Conservation (phyloP, 2,888 invertebrate species). For the Halictus ligatus region DNA sequence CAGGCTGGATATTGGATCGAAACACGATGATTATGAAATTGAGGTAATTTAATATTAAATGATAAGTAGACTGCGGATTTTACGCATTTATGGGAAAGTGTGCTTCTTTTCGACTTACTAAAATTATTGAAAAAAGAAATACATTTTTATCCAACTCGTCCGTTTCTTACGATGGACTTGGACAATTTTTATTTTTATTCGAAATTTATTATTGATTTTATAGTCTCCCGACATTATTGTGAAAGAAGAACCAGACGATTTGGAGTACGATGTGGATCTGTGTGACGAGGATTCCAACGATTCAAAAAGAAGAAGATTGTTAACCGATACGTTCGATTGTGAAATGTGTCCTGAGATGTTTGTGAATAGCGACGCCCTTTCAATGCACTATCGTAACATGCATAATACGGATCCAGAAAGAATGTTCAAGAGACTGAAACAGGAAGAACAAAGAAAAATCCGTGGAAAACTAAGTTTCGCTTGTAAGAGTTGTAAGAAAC, state of each 20-base stretch:
- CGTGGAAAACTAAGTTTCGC: conserved; percentile 74
- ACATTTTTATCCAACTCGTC: too few species aligned
- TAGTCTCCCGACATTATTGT: conserved; percentile 72
- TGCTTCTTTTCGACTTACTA: too few species aligned
- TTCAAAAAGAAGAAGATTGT: conserved; percentile 74
- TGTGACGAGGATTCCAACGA: conserved; percentile 73
- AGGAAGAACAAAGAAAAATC: conserved; percentile 66
- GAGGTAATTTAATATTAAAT: conserved; percentile 25
- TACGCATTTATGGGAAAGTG: too few species aligned
- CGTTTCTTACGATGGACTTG: too few species aligned
- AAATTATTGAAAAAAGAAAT: too few species aligned
- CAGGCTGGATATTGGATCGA: conserved; percentile 73
- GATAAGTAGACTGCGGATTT: too few species aligned
- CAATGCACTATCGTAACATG: conserved; percentile 80
- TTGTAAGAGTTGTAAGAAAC: conserved; percentile 80
- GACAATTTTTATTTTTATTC: too few species aligned
- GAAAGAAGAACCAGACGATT: conserved; percentile 81
- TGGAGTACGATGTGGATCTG: conserved; percentile 77
- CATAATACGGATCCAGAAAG: conserved; percentile 80
- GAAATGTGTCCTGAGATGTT: conserved; percentile 82
- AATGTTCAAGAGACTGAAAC: conserved; percentile 75
- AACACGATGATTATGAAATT: conserved; percentile 70
- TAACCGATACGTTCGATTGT: conserved; percentile 80
- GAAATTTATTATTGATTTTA: not conserved
- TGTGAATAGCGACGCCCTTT: conserved; percentile 77